phyloP scores from a whole-genome alignment of 2,888 invertebrate genomes.

The Apocheima hispidaria region DNA sequence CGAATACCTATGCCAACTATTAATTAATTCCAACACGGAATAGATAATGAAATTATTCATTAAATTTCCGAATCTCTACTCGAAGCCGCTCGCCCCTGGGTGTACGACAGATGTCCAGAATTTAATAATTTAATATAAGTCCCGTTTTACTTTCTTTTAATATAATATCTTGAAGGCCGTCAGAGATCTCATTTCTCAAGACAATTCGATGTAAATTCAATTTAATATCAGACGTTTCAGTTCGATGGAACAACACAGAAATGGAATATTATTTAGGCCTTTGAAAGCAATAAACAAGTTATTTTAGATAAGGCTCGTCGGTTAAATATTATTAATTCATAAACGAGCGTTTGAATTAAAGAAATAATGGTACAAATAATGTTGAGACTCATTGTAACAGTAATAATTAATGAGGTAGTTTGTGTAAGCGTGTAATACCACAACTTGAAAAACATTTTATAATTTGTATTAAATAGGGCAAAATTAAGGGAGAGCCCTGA shows the following conservation, averaged over 20 bases:
- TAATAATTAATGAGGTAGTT: slow-evolving; percentile 21
- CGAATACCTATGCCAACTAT: slow-evolving; percentile 41
- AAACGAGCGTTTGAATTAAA: slow-evolving; percentile 34
- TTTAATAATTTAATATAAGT: slow-evolving; percentile 74
- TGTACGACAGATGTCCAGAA: slow-evolving; percentile 80
- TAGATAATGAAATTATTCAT: slow-evolving; percentile 74
- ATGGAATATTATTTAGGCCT: slow-evolving; percentile 54
- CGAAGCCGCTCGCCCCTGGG: slow-evolving; percentile 55
- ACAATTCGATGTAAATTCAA: slow-evolving; percentile 68
- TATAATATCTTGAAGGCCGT: slow-evolving; percentile 65
- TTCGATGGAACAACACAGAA: slow-evolving; percentile 54
- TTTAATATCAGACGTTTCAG: slow-evolving; percentile 60
- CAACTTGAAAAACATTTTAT: not conserved
- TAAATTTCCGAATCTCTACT: slow-evolving; percentile 69
- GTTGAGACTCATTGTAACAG: slow-evolving; percentile 8
- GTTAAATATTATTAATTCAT: slow-evolving; percentile 34
- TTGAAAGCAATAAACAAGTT: slow-evolving; percentile 58
- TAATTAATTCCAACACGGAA: slow-evolving; percentile 55
- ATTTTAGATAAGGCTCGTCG: slow-evolving; percentile 43
- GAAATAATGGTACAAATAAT: slow-evolving; percentile 21
- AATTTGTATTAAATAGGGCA: not conserved
- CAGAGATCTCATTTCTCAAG: slow-evolving; percentile 59
- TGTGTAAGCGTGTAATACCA: not conserved
- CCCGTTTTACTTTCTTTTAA: slow-evolving; percentile 74
- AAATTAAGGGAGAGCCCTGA: too few relatives aligned